Evolutionary conservation across 2,113 vertebrate genomes (phyloP).

Genomic region (Phycodurus eques): DNA sequence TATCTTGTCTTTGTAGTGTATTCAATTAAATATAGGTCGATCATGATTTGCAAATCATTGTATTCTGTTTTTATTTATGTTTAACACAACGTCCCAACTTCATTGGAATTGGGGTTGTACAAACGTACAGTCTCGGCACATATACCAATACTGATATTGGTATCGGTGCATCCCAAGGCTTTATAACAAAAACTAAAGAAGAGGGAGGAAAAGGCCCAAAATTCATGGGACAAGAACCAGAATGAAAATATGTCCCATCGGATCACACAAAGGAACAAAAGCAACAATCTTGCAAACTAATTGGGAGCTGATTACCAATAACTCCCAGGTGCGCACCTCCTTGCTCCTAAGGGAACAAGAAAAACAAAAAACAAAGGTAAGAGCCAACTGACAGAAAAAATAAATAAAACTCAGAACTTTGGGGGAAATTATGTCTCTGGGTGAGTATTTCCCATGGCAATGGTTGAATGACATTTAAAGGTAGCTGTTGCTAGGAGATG

Average conservation of each 20-base stretch:
- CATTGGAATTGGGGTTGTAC: no score
- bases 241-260: not conserved
- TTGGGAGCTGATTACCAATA: not conserved
- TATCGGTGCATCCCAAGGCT: no score
- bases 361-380: not conserved
- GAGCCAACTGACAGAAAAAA: not conserved
- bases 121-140: no score
- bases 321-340: not conserved
- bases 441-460: slow-evolving; percentile 14
- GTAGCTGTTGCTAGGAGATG: slow-evolving; percentile 11
- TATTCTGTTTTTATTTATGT: no score
- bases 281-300: not conserved
- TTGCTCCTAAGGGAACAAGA: not conserved
- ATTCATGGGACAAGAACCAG: not conserved
- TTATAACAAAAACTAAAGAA: no score
- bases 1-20: no score
- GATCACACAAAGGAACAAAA: not conserved
- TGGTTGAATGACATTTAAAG: slow-evolving; percentile 6
- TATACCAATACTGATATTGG: not conserved
- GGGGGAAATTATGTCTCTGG: not conserved
- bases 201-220: not conserved
- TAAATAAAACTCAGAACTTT: not conserved
- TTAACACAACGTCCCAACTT: no score
- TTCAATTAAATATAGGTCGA: no score
- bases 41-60: no score